These are phyloP conservation scores for Liasis olivaceus DNA, from an alignment of 2,797 vertebrate genomes.

Conservation along the genomic window DNA sequence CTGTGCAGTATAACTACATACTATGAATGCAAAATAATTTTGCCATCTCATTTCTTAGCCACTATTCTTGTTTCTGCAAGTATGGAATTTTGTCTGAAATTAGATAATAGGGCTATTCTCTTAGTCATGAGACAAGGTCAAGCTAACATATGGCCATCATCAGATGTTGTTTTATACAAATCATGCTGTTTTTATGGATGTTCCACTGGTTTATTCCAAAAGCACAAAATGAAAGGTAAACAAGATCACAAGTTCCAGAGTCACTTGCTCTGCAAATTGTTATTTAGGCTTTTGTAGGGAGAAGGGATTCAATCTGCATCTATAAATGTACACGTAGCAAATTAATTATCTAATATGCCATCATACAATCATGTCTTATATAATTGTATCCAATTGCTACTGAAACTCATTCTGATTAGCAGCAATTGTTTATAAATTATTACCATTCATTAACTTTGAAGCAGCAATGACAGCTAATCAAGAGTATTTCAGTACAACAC, in stretches of 20 bases:
- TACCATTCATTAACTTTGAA: conserved; percentile 61
- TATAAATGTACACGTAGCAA: conserved; percentile 45
- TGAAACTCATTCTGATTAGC: conserved; percentile 66
- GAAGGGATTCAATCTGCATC: conserved; percentile 55
- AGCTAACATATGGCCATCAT: not conserved
- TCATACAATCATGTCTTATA: conserved; percentile 62
- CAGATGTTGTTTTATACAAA: conserved; percentile 38
- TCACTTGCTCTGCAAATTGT: conserved; percentile 63
- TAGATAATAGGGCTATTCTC: conserved; percentile 16
- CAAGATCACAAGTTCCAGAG: conserved; percentile 55
- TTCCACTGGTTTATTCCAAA: conserved; percentile 46
- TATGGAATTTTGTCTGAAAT: conserved; percentile 18
- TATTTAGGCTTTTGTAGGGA: conserved; percentile 32
- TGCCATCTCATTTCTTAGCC: not conserved
- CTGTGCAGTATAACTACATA: not conserved
- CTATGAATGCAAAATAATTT: not conserved
- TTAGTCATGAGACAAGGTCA: not conserved
- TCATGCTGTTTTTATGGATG: conserved; percentile 35
- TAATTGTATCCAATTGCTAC: conserved; percentile 68
- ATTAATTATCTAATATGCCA: conserved; percentile 63
- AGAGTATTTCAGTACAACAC: conserved; percentile 35
- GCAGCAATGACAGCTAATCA: conserved; percentile 68
- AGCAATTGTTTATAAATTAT: conserved; percentile 70
- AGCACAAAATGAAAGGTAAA: conserved; percentile 58
- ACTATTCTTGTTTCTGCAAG: not conserved